A percentile compares a stretch with the other conserved stretches of the same genome.
Evolutionary conservation across 1,140 invertebrate genomes (phyloP).

Genomic region (Hypsibius dujardini): DNA sequence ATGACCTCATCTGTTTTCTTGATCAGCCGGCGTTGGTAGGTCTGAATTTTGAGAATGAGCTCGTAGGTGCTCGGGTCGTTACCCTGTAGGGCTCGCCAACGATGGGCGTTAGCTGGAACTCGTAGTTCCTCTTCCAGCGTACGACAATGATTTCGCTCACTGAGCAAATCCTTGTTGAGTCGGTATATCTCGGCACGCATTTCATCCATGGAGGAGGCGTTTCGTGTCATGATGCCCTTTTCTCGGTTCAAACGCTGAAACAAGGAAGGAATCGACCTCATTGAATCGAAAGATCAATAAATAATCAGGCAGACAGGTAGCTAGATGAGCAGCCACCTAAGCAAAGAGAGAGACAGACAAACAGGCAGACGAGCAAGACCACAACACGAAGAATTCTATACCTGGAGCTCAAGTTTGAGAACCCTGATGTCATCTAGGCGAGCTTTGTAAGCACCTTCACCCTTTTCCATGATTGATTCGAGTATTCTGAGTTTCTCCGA

Average conservation of each 20-base stretch:
- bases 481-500: slow-evolving; percentile 54
- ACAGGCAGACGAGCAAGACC: too few relatives aligned
- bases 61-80: slow-evolving; percentile 51
- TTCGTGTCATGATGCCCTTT: slow-evolving; percentile 28
- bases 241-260: slow-evolving; percentile 44
- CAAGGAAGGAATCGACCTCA: too few relatives aligned
- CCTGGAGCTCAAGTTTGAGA: slow-evolving; percentile 44
- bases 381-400: too few relatives aligned
- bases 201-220: slow-evolving; percentile 36
- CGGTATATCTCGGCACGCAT: slow-evolving; percentile 51
- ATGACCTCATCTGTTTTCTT: slow-evolving; percentile 42
- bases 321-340: too few relatives aligned
- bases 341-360: too few relatives aligned
- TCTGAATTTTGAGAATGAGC: slow-evolving; percentile 46
- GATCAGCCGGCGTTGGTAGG: slow-evolving; percentile 48
- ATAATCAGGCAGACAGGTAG: too few relatives aligned
- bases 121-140: slow-evolving; percentile 59
- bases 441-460: slow-evolving; percentile 49
- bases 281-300: too few relatives aligned
- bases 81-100: slow-evolving; percentile 45
- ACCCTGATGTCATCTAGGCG: slow-evolving; percentile 54
- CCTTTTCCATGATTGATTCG: slow-evolving; percentile 47
- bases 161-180: slow-evolving; percentile 51
- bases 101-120: slow-evolving; percentile 62
- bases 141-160: slow-evolving; percentile 50